Percentiles rank a stretch among this genome's conserved stretches.
These are phyloP conservation scores for Dolichopus griseipennis DNA, from an alignment of 2,888 invertebrate species.

Conservation along the genomic window DNA sequence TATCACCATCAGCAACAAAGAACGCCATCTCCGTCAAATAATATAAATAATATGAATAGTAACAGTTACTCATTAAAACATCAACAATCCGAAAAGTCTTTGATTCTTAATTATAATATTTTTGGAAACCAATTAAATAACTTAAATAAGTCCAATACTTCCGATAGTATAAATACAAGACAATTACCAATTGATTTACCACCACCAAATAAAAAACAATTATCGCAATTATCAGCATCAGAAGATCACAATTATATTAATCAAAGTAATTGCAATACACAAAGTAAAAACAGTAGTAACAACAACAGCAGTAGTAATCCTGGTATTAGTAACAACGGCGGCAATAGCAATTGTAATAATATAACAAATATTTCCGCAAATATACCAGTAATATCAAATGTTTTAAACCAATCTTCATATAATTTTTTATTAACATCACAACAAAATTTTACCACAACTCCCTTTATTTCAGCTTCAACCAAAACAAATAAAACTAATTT, in stretches of 20 bases:
- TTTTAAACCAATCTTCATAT: slow-evolving; percentile 20
- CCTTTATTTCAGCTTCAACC: neutral
- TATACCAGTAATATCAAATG: slow-evolving; percentile 4
- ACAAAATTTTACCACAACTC: slow-evolving; percentile 26
- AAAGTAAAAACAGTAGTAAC: neutral
- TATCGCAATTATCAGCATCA: neutral
- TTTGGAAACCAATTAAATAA: slow-evolving; percentile 25
- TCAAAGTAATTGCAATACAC: neutral
- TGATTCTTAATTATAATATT: slow-evolving; percentile 9
- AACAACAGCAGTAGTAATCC: slow-evolving; percentile 18
- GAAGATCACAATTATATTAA: neutral
- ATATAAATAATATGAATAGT: slow-evolving; percentile 19
- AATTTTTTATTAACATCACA: slow-evolving; percentile 26
- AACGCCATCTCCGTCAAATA: slow-evolving; percentile 17
- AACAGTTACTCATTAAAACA: slow-evolving; percentile 13
- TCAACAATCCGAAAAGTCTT: neutral
- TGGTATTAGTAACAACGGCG: slow-evolving; percentile 21
- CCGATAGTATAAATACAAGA: slow-evolving; percentile 22
- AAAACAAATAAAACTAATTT: neutral
- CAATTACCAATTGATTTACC: slow-evolving; percentile 24
- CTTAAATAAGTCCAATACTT: slow-evolving; percentile 27
- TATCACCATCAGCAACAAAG: slow-evolving; percentile 8
- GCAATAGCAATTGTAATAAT: slow-evolving; percentile 17
- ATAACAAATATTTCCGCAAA: slow-evolving; percentile 16
- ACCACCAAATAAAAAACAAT: neutral